A percentile compares a stretch with the other conserved stretches of the same genome.
Conservation (phyloP, 2,888 invertebrate genomes). For the Andrena trimmerana region DNA sequence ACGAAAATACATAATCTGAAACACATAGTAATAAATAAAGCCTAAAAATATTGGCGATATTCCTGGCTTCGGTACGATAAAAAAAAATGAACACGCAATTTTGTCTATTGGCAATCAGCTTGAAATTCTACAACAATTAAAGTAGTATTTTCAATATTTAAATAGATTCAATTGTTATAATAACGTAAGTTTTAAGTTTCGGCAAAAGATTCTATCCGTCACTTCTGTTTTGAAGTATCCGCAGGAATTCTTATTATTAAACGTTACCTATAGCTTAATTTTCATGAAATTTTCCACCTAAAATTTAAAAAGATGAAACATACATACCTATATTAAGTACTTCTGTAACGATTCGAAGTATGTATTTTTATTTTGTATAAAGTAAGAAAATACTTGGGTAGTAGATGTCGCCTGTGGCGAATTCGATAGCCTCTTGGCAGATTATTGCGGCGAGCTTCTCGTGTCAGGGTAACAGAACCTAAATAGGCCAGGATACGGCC, state of each 20-base stretch:
- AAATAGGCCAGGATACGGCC: conserved; percentile 33
- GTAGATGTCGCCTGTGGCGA: not conserved
- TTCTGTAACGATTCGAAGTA: too few species aligned
- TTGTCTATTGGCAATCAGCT: too few species aligned
- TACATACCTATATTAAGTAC: too few species aligned
- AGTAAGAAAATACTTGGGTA: not conserved
- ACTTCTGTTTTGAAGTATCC: not conserved
- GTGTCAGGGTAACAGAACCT: conserved; percentile 75
- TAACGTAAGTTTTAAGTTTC: not conserved
- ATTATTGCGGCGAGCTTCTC: conserved; percentile 70
- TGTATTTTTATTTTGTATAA: too few species aligned
- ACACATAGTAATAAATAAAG: conserved; percentile 54
- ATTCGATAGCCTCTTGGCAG: conserved; percentile 41
- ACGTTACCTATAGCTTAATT: not conserved
- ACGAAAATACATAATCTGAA: conserved; percentile 59
- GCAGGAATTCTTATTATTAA: not conserved
- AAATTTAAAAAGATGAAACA: not conserved
- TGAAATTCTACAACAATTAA: not conserved
- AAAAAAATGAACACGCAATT: not conserved
- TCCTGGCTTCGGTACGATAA: conserved; percentile 1
- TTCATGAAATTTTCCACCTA: not conserved
- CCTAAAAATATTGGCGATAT: conserved; percentile 53
- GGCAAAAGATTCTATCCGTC: not conserved
- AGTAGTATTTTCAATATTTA: not conserved
- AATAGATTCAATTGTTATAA: not conserved